Evolutionary conservation across 2,888 invertebrate genomes (phyloP).

Genomic region (Drosophila hamatofila): DNA sequence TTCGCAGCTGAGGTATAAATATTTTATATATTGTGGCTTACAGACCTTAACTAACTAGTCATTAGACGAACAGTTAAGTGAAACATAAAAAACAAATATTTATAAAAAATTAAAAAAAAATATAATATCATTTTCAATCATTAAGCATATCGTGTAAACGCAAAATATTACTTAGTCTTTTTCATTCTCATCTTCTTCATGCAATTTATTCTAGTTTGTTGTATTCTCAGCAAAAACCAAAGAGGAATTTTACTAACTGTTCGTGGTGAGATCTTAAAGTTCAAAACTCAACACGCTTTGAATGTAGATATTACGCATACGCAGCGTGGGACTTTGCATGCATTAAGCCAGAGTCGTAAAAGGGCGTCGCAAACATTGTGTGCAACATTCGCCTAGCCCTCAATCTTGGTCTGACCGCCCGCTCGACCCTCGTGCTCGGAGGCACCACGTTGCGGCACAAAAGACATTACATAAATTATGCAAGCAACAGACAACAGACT

Average conservation of each 20-base stretch:
- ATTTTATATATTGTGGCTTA: too few species aligned
- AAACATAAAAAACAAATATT: too few species aligned
- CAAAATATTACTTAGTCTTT: too few species aligned
- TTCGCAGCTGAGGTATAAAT: too few species aligned
- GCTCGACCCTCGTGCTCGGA: not conserved
- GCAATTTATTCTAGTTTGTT: too few species aligned
- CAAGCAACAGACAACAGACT: slow-evolving; percentile 31
- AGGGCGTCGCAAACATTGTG: slow-evolving; percentile 34
- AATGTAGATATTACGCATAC: slow-evolving; percentile 60
- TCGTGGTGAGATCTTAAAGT: slow-evolving; percentile 3
- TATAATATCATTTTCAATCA: too few species aligned
- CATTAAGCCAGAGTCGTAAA: slow-evolving; percentile 63
- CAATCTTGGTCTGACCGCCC: slow-evolving; percentile 1
- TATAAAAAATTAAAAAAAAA: too few species aligned
- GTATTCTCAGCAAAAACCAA: not conserved
- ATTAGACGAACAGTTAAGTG: too few species aligned
- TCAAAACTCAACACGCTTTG: slow-evolving; percentile 11
- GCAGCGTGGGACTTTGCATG: slow-evolving; percentile 73
- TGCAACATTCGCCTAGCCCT: slow-evolving; percentile 53
- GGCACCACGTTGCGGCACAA: slow-evolving; percentile 35
- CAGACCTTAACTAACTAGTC: too few species aligned
- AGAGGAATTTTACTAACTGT: not conserved
- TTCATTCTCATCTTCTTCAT: too few species aligned
- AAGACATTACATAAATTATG: slow-evolving; percentile 68
- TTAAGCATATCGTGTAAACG: too few species aligned